Evolutionary conservation across 2,113 vertebrate species (phyloP).

Genomic region (Otocyon megalotis): DNA sequence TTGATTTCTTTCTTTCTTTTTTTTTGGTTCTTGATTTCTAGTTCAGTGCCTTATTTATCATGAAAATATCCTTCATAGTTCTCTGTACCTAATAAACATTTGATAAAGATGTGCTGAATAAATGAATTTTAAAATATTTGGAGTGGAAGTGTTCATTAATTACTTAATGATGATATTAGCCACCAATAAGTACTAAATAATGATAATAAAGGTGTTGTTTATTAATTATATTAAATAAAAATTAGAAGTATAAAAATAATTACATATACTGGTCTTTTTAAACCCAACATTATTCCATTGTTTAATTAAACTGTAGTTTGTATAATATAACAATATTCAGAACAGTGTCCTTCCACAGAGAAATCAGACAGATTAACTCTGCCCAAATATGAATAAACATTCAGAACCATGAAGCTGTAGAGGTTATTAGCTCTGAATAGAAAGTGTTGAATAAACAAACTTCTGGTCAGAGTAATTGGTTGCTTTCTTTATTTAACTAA

Average conservation of each 20-base stretch:
- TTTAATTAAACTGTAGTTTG: background rate
- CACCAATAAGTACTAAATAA: background rate
- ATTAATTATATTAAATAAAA: background rate
- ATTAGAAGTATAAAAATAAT: background rate
- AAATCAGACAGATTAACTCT: slow-evolving; percentile 19
- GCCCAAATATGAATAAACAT: background rate
- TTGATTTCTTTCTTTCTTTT: background rate
- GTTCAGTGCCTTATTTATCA: background rate
- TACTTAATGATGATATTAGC: background rate
- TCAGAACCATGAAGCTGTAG: background rate
- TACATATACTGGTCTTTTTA: background rate
- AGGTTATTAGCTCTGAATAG: background rate
- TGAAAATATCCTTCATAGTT: background rate
- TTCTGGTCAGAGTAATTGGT: background rate
- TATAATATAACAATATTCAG: background rate
- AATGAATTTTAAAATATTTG: background rate
- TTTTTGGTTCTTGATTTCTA: background rate
- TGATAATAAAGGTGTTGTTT: background rate
- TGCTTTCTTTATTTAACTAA: background rate
- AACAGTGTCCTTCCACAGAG: background rate
- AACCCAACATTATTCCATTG: background rate
- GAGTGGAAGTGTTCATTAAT: background rate
- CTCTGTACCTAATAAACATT: background rate
- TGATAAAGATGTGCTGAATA: background rate
- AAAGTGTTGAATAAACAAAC: background rate